Conservation (phyloP, 2,113 vertebrate species). For the Dissostichus mawsoni region DNA sequence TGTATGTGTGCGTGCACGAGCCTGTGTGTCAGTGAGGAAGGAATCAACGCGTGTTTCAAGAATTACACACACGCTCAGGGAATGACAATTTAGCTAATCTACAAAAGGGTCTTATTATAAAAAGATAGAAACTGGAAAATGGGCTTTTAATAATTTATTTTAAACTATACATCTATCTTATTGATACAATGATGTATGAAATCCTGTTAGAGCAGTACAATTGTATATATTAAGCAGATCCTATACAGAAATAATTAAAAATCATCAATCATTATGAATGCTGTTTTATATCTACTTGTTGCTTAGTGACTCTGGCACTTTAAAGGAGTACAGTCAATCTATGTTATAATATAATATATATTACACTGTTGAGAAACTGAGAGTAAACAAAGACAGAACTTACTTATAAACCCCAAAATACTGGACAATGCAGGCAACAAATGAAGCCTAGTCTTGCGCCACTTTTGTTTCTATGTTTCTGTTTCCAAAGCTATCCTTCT, state of each 20-base stretch:
- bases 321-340: no score
- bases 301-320: no score
- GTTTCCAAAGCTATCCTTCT: neutral
- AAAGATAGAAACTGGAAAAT: constrained; percentile 1
- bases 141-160: neutral
- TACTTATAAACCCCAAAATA: no score
- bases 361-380: no score
- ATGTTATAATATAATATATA: no score
- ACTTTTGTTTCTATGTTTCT: neutral
- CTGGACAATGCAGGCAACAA: no score
- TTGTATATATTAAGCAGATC: neutral
- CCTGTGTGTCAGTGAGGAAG: constrained; percentile 39
- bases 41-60: constrained; percentile 74
- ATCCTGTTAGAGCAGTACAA: neutral
- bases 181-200: neutral
- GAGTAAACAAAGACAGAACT: no score
- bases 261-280: no score
- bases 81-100: constrained; percentile 22
- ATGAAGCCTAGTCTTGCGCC: no score
- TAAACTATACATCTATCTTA: neutral
- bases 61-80: constrained; percentile 10
- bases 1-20: constrained; percentile 10
- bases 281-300: no score
- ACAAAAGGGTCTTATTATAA: neutral
- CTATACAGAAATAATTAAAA: no score